Evolutionary conservation across 2,888 invertebrate species (phyloP).

Genomic region (Schrankia costaestrigalis): DNA sequence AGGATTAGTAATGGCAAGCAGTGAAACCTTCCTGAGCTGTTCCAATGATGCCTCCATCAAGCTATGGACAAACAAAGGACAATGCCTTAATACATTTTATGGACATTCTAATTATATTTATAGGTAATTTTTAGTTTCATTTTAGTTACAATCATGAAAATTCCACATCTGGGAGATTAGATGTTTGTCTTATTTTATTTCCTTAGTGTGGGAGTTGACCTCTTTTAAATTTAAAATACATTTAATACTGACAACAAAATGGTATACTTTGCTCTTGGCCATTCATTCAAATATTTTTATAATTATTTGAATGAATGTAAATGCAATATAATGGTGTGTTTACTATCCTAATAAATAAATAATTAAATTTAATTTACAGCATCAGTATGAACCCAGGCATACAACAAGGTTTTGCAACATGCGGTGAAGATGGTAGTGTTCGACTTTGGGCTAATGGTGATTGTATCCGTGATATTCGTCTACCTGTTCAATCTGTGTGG

Average conservation of each 20-base stretch:
- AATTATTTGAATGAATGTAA: too few relatives aligned
- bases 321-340: too few relatives aligned
- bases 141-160: neutral
- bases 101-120: slow-evolving; percentile 96
- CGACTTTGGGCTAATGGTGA: slow-evolving; percentile 87
- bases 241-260: too few relatives aligned
- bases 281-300: too few relatives aligned
- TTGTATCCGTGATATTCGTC: slow-evolving; percentile 83
- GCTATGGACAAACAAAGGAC: slow-evolving; percentile 90
- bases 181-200: too few relatives aligned
- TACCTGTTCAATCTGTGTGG: slow-evolving; percentile 96
- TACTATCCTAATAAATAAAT: neutral
- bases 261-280: too few relatives aligned
- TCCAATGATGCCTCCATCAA: slow-evolving; percentile 95
- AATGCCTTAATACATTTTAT: slow-evolving; percentile 86
- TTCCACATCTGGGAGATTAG: too few relatives aligned
- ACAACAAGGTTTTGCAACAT: slow-evolving; percentile 86
- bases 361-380: slow-evolving; percentile 45
- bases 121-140: slow-evolving; percentile 60
- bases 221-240: too few relatives aligned
- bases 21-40: slow-evolving; percentile 91
- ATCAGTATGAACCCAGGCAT: slow-evolving; percentile 79
- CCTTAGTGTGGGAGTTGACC: too few relatives aligned
- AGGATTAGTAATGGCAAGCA: slow-evolving; percentile 85
- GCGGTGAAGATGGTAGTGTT: slow-evolving; percentile 94